Evolutionary conservation across 2,888 invertebrate species (phyloP).

Genomic region (Meloe dianella): DNA sequence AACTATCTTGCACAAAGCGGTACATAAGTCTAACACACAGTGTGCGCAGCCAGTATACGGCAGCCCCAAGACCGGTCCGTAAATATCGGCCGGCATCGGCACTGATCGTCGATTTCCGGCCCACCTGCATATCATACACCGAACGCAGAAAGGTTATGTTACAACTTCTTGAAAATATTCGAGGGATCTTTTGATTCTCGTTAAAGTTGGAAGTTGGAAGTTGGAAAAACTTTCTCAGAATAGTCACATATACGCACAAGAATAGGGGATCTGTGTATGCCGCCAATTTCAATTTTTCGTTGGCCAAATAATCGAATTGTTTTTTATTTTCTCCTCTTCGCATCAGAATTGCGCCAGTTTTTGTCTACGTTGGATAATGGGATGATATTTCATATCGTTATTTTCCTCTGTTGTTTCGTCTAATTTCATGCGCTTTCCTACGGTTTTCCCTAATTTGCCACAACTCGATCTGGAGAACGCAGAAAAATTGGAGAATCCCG

Average conservation of each 20-base stretch:
- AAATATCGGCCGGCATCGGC: conserved; percentile 53
- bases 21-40: conserved; percentile 48
- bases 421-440: no score
- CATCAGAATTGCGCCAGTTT: not conserved
- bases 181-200: conserved; percentile 2
- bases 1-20: conserved; percentile 50
- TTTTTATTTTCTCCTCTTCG: no score
- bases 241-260: no score
- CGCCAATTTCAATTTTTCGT: not conserved
- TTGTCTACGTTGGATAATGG: not conserved
- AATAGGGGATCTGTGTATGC: no score
- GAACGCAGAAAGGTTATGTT: conserved; percentile 56
- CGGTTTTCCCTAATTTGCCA: no score
- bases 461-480: no score
- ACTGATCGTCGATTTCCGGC: conserved; percentile 57
- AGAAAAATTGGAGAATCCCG: no score
- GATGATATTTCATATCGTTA: no score
- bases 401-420: no score
- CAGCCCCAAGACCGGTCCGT: conserved; percentile 57
- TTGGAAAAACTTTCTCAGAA: no score
- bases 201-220: no score
- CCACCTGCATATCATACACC: conserved; percentile 64
- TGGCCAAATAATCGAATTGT: not conserved
- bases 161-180: conserved; percentile 26
- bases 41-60: conserved; percentile 46